Base-by-base conservation (phyloP, 2,888 invertebrate genomes). In the Acanthosepion lycidas region DNA sequence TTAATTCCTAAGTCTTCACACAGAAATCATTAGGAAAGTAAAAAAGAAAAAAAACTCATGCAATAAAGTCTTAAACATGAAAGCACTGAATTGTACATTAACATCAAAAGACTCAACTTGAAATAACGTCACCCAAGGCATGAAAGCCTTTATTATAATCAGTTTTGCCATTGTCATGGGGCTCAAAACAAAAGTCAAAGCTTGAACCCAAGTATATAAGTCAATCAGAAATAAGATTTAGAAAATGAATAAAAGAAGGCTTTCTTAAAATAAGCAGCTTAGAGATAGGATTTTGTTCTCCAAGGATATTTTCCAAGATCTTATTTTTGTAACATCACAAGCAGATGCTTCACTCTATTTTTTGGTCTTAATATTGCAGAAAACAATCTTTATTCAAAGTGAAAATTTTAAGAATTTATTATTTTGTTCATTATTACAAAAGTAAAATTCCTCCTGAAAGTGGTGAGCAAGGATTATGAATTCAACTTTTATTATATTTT, bases 111-210 rank as follows among this genome's bases (percentile, higher is more conserved):
- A 78, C n/a, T n/a, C 78, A 78, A 33, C 78, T 78, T 78, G n/a
- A 78, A 78, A 78, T 78, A 78, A 78, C 33, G 78, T 78, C 78
- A 78, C 78, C 78, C 78, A 33, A 78, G 78, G 78, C n/a, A n/a
- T 78, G n/a, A 78, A 78, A 78, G 78, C 78, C 78, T 78, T 78
- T 78, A 78, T 78, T 78, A 78, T n/a, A 78, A 78, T 78, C 78
- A 78, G n/a, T 78, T 78, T 78, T 78, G 78, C 12, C 78, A 78
- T 78, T 78, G 78, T 78, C n/a, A n/a, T n/a, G n/a, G 9, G 78
- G n/a, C 15, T 78, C n/a, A 33, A 78, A 78, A 78, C 78, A 78
- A 78, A 78, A 78, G n/a, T 78, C 59, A 59, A 59, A 59, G 59
- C 59, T 59, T 59, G 59, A 59, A 59, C 59, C 59, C 59, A 59